Conservation (phyloP, 2,113 vertebrate species). For the Eublepharis macularius region DNA sequence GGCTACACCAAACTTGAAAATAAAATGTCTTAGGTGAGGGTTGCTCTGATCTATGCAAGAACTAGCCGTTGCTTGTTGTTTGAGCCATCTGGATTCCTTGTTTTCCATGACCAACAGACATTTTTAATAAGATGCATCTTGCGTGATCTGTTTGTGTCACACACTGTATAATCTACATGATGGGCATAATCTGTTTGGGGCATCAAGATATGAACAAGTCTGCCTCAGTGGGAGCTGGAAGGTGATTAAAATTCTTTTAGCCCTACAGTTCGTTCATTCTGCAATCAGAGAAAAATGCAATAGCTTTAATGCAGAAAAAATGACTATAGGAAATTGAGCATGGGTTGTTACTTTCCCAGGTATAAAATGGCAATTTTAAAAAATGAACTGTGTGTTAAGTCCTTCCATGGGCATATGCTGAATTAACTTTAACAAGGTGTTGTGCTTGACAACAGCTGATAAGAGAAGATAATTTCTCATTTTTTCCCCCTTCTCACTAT, state of each 20-base stretch:
- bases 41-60: not conserved
- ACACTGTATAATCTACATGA: conserved; percentile 10
- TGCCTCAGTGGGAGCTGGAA: not conserved
- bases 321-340: not conserved
- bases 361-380: not conserved
- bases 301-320: not conserved
- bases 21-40: conserved; percentile 8
- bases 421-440: not conserved
- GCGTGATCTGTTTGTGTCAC: not conserved
- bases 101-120: conserved; percentile 9
- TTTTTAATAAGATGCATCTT: conserved; percentile 15
- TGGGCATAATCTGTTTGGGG: conserved; percentile 10
- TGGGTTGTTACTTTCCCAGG: not conserved
- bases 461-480: not conserved
- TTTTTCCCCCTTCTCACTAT: not conserved
- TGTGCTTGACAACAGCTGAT: not conserved
- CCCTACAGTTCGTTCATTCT: not conserved
- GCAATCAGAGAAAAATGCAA: not conserved
- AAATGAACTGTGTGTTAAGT: not conserved
- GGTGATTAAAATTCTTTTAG: not conserved
- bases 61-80: conserved; percentile 2
- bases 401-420: not conserved
- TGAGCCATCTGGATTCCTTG: conserved; percentile 18
- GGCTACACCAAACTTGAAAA: no score
- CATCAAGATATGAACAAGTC: not conserved